Evolutionary conservation across 2,113 vertebrate genomes (phyloP), one percentile per base, ranked within the genome.

Genomic region (Malurus alboscapulatus): DNA sequence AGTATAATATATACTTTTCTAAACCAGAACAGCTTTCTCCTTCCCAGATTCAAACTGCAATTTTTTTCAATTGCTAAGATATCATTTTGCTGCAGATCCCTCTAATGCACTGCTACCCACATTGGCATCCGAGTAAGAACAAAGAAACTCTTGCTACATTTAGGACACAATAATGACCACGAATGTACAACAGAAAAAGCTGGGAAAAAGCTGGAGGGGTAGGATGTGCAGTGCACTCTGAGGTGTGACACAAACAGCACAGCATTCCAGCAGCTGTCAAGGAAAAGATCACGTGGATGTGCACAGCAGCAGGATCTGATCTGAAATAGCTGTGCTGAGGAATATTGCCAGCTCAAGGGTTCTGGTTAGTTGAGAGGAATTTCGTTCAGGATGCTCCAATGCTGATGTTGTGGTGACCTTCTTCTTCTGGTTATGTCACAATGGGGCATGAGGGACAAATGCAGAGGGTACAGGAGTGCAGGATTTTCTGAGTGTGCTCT

Each of bases 1-100:
- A 63, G 42, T 87, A 86, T 71, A 95, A 85, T 54, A 89, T 29
- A 63, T 38, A 54, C 79, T 92, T 94, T 94, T 78, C 79, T 71
- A 91, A 93, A 95, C 27, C 11, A 83, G 27, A 93, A 14, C 24
- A 95, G 26, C 8, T 5, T 71, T 63, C 50, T 36, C 94, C 75
- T 80, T 53, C 38, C 21, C 20, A 82, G 90, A 45, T 79, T 91
- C 63, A 79, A 29, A 50, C 10, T 26, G 24, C 90, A 50, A 89
- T 69, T 84, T 2, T 88, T 93, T 82, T 69, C 54, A 87, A 85
- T 81, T 57, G 27, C 63, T 62, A 91, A 54, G 30, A 20, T 59
- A 38, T 32, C 63, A 65, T 62, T 73, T 90, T 65, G 9, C 57
- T 83, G 21, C 32, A 42, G 62, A 61, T 74, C 48, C 38, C 44